Percentiles rank a stretch among this genome's conserved stretches.
Conservation (phyloP, 1,140 invertebrate species). For the Vanessa atalanta region DNA sequence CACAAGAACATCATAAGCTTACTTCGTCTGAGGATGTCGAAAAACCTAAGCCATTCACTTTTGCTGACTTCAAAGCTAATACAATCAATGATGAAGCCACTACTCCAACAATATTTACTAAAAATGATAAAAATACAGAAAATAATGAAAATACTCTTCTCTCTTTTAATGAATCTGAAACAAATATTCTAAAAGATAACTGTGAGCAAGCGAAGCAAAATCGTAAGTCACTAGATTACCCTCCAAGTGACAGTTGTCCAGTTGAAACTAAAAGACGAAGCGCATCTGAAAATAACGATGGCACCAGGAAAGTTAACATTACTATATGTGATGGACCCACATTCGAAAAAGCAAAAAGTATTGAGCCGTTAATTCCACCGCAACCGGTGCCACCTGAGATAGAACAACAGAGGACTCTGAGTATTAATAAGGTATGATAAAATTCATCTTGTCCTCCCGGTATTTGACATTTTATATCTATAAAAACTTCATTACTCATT, state of each 20-base stretch:
- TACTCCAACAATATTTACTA: background rate
- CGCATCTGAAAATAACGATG: slow-evolving; percentile 46
- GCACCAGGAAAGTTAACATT: slow-evolving; percentile 78
- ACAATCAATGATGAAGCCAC: slow-evolving; percentile 12
- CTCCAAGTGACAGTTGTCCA: slow-evolving; percentile 33
- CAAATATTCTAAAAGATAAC: slow-evolving; percentile 29
- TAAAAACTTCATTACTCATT: background rate
- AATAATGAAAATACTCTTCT: slow-evolving; percentile 4
- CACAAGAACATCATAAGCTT: slow-evolving; percentile 44
- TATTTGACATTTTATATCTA: background rate
- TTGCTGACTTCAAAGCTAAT: slow-evolving; percentile 73
- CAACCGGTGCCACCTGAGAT: slow-evolving; percentile 86
- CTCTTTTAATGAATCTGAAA: slow-evolving; percentile 3
- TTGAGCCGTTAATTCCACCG: slow-evolving; percentile 78
- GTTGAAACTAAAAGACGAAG: slow-evolving; percentile 40
- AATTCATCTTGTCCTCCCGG: background rate
- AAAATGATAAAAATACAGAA: background rate
- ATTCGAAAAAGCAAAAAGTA: slow-evolving; percentile 76
- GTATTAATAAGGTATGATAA: slow-evolving; percentile 88
- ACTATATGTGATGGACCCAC: slow-evolving; percentile 81
- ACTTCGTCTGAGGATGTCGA: slow-evolving; percentile 45
- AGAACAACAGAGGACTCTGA: slow-evolving; percentile 87
- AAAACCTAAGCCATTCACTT: slow-evolving; percentile 76
- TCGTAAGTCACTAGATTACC: slow-evolving; percentile 37
- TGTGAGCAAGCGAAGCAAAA: slow-evolving; percentile 30